Evolutionary conservation across 2,888 invertebrate species (phyloP), one percentile per base, ranked within the genome.

Genomic region (Ectemnius lituratus): DNA sequence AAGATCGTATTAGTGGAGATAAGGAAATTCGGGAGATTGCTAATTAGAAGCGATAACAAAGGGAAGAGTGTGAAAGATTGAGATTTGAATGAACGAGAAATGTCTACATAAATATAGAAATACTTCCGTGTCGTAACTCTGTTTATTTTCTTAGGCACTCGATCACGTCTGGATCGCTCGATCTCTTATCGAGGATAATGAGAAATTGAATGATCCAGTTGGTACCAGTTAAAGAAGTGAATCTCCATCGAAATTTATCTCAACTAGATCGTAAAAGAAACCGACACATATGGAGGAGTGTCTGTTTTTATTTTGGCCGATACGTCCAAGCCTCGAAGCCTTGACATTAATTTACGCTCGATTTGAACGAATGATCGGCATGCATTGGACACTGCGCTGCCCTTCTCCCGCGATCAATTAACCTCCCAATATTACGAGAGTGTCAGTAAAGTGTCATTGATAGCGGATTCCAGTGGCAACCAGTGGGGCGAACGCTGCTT

Each of bases 341-440:
- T 78, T 79, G 77, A 74, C 74, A 70, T 56, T 77, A 74, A 78
- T 78, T 69, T 71, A 52, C 52, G 67, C 68, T 75, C 73, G 62
- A 75, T 75, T 79, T 68, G 79, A 79, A 57, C 60, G 70, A 49
- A 56, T 68, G 8, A 37, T 64, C 56, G 65, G 61, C 63, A 69
- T 58, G 46, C 56, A 75, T 68, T 61, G 59, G 37, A 37, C 52
- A 46, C 73, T 78, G 60, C 59, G 18, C 37, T 3, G 37, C 37
- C 4, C 37, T 4, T 37, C 68, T 72, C 61, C 57, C 52, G 63
- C 61, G 68, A 66, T 72, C 68, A 57, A 75, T 74, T 79, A 75
- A 78, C 75, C 78, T 72, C 11, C 62, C 52, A 52, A 52, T 52
- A 52, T 52, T 68, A 68, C 28, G 66, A 45, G 57, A 37, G 72